Base-by-base conservation (phyloP, 2,888 invertebrate species). In the Thysanoteuthis rhombus region DNA sequence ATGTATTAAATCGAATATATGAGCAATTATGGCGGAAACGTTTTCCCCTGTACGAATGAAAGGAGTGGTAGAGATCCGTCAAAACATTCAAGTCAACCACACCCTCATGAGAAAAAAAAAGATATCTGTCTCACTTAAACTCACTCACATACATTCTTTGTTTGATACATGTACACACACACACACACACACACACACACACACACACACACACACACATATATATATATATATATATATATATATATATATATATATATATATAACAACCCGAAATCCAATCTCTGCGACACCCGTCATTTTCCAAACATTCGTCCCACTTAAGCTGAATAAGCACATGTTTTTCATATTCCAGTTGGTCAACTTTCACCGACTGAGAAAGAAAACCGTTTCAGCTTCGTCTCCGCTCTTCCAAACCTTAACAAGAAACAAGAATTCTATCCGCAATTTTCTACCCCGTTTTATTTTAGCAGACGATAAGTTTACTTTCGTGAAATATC, bases 341-440 rank as follows among this genome's bases (percentile, higher is more conserved):
- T 47, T 92, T 45, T 92, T 45, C 92, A 45, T 47, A 92, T 92
- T 92, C 36, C 45, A 92, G 22, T 92, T 92, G 36, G 47, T 92
- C 92, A 45, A 92, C 45, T n/a, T 36, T 52, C 47, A 52, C 40
- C n/a, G n/a, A 16, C n/a, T 75, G n/a, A 75, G 16, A n/a, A n/a
- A n/a, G 36, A 19, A 75, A 75, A 75, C 16, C 75, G n/a, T 36
- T 75, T 75, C n/a, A 75, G 16, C n/a, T 75, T 75, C 16, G n/a
- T 36, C 75, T 25, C 52, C 5, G 52, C 16, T 75, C n/a, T 75
- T 36, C 75, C 19, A 75, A 75, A 75, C n/a, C n/a, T 75, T 75
- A 1, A 25, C 25, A 52, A 52, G 25, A 75, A 75, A 4, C n/a
- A 36, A 75, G 75, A 75, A 75, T 75, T 36, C n/a, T n/a, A 75